Base-by-base conservation (phyloP, 2,797 vertebrate genomes). In the Astyanax mexicanus region DNA sequence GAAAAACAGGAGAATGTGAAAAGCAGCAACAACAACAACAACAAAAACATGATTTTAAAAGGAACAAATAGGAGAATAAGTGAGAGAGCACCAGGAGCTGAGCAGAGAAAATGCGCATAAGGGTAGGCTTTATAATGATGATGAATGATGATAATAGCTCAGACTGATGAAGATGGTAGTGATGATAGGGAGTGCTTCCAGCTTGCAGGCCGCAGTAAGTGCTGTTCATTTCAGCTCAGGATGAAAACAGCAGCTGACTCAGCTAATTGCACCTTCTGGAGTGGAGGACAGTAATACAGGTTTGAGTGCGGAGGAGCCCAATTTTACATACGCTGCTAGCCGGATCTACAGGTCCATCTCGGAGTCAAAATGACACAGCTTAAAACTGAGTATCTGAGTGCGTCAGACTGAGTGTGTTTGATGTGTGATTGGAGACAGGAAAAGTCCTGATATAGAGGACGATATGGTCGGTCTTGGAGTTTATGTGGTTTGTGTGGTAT, bases 191-290 rank as follows among this genome's bases (percentile, higher is more conserved):
- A 47, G 61, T 58, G 61, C 61, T 13, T 57, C 42, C 29, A 38
- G 35, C 35, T 67, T 80, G 76, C 78, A 77, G 27, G 76, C 77
- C 83, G 70, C 80, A 81, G 78, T 89, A 89, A 88, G 82, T 85
- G 85, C 86, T 83, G 78, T 74, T 86, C 86, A 89, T 90, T 86
- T 84, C 81, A 82, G 80, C 81, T 74, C 72, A 80, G 82, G 85
- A 66, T 74, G 70, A 77, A 6, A 79, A 75, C 79, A 84, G 86
- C 79, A 81, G 75, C 69, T 89, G 88, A 88, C 86, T 90, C 86
- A 82, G 84, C 84, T 92, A 90, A 92, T 91, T 91, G 88, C 80
- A 60, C 83, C 73, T 60, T 11, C 45, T 29, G 35, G 38, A 74
- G 49, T 54, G 32, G 54, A 65, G 27, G 72, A 71, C 66, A 37